Evolutionary conservation across 2,888 invertebrate species (phyloP).

Genomic region (Orthosia gracilis): DNA sequence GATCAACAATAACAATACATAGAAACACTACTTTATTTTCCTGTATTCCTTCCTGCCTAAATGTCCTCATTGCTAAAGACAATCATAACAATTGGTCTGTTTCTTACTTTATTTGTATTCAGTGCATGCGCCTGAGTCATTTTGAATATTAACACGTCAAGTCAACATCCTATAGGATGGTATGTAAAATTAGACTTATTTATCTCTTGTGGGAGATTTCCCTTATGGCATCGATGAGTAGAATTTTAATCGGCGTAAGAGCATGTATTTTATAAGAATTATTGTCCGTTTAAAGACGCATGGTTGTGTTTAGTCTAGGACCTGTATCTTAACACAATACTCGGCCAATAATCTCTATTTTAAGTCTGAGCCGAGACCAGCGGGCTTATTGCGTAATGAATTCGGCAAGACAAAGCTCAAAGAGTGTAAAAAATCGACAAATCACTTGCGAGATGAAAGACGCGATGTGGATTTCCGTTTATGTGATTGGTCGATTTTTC

Average conservation of each 20-base stretch:
- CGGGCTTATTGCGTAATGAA: no score
- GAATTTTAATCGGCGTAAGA: slow-evolving; percentile 40
- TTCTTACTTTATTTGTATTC: slow-evolving; percentile 35
- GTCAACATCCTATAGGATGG: slow-evolving; percentile 19
- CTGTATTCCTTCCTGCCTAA: slow-evolving; percentile 32
- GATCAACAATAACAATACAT: slow-evolving; percentile 7
- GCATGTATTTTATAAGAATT: not conserved
- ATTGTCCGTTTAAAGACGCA: not conserved
- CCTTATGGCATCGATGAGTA: slow-evolving; percentile 10
- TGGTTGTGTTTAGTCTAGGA: not conserved
- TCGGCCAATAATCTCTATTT: no score
- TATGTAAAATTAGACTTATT: slow-evolving; percentile 29
- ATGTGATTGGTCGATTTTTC: no score
- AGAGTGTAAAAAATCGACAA: no score
- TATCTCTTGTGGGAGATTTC: slow-evolving; percentile 33
- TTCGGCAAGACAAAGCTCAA: no score
- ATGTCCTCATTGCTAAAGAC: slow-evolving; percentile 42
- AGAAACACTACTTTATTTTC: slow-evolving; percentile 37
- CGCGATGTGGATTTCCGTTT: no score
- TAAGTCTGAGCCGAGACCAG: no score
- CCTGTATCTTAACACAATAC: no score
- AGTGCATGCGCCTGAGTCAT: slow-evolving; percentile 8
- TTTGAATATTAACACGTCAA: slow-evolving; percentile 38
- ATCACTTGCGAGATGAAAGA: no score
- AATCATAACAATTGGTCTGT: slow-evolving; percentile 33